Conservation (phyloP, 2,113 vertebrate species). For the Tenebrosternarchus preto region DNA sequence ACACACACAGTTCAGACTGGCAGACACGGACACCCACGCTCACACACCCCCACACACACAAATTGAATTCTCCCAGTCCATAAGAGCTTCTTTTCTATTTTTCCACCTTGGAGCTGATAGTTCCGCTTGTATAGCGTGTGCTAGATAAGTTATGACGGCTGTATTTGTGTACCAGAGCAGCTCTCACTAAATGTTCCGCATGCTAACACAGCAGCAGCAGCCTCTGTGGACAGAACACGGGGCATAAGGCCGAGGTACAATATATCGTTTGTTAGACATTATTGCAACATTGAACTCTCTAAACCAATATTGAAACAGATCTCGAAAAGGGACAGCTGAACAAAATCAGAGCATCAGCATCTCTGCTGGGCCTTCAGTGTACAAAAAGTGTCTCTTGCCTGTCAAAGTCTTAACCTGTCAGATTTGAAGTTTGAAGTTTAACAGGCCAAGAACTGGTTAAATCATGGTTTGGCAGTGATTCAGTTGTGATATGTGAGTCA, state of each 20-base stretch:
- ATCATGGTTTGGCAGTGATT: too few species aligned
- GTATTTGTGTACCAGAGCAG: not conserved
- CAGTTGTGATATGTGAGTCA: too few species aligned
- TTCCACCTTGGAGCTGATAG: conserved; percentile 28
- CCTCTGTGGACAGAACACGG: not conserved
- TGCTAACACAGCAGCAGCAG: too few species aligned
- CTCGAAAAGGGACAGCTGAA: not conserved
- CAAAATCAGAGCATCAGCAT: too few species aligned
- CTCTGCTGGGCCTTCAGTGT: too few species aligned
- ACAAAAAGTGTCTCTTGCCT: too few species aligned
- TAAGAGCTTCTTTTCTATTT: conserved; percentile 28
- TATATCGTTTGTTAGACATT: conserved; percentile 5
- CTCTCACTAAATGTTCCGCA: not conserved
- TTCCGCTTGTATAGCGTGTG: not conserved
- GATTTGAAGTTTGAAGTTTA: too few species aligned
- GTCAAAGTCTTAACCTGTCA: too few species aligned
- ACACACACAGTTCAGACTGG: conserved; percentile 18
- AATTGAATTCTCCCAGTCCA: conserved; percentile 1
- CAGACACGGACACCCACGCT: not conserved
- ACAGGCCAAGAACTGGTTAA: too few species aligned
- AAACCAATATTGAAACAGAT: not conserved
- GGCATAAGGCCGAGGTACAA: not conserved
- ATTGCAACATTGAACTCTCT: not conserved
- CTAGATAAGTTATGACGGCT: too few species aligned
- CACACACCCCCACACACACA: conserved; percentile 37